A percentile compares a stretch with the other conserved stretches of the same genome.
Evolutionary conservation across 2,797 vertebrate species (phyloP).

Genomic region (Hylomyscus alleni): DNA sequence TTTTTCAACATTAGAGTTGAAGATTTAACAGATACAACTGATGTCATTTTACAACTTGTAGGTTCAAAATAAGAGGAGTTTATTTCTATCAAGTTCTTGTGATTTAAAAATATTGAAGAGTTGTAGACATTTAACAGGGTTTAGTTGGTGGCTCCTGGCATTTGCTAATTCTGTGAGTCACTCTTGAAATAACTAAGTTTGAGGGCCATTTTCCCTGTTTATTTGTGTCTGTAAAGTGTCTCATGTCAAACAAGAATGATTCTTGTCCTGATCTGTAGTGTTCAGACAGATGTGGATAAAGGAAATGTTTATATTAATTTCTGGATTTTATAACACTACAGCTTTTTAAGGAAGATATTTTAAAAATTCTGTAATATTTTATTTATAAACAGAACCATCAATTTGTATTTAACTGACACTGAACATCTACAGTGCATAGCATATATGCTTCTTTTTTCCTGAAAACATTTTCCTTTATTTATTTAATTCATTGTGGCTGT

Average conservation of each 20-base stretch:
- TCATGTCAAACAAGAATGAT: conserved; percentile 55
- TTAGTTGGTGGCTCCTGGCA: background rate
- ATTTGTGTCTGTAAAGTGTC: background rate
- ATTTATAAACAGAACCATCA: conserved; percentile 7
- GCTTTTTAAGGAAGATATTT: background rate
- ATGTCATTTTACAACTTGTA: background rate
- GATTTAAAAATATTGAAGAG: conserved; percentile 52
- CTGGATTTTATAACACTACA: background rate
- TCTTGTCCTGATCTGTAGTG: background rate
- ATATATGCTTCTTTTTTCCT: background rate
- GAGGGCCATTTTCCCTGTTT: background rate
- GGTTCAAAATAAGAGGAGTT: conserved; percentile 51
- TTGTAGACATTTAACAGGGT: conserved; percentile 28
- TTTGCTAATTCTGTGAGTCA: conserved; percentile 33
- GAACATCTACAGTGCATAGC: background rate
- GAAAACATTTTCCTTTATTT: background rate
- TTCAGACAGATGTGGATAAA: background rate
- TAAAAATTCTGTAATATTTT: conserved; percentile 43
- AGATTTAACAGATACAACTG: background rate
- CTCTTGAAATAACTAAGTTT: conserved; percentile 32
- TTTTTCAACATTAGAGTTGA: background rate
- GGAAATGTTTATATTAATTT: background rate
- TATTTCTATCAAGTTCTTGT: conserved; percentile 34
- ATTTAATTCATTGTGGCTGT: background rate
- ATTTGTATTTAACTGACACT: conserved; percentile 4